Conservation (phyloP, 2,888 invertebrate genomes). For the Geophilus truncorum region DNA sequence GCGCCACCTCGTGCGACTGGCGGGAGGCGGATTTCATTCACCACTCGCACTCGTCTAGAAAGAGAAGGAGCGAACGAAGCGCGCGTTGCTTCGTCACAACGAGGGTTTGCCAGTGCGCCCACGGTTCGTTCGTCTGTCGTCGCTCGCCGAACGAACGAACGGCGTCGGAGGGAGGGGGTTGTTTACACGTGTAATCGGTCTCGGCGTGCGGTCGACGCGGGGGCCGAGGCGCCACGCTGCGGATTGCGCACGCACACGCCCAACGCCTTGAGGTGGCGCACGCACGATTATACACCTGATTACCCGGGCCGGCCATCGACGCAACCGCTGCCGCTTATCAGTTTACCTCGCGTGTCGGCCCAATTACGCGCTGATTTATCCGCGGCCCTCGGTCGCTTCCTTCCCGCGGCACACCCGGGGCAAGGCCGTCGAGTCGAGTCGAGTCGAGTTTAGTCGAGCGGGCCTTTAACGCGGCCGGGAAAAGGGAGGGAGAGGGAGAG, state of each 20-base stretch:
- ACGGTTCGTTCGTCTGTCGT: not conserved
- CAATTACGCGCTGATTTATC: conserved; percentile 30
- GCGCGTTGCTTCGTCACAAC: not conserved
- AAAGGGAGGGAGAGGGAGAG: not conserved
- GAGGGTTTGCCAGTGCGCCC: not conserved
- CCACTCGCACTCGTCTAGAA: not conserved
- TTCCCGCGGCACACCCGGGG: not conserved
- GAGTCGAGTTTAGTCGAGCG: no score
- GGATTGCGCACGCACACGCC: conserved; percentile 13
- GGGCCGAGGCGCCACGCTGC: conserved; percentile 4
- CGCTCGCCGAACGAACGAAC: not conserved
- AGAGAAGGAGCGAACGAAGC: not conserved
- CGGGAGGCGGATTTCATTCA: not conserved
- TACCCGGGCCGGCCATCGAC: conserved; percentile 25
- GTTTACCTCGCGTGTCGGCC: conserved; percentile 28
- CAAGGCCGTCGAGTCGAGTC: not conserved
- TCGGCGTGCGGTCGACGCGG: conserved; percentile 10
- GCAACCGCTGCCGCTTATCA: conserved; percentile 18
- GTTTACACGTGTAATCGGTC: conserved; percentile 10
- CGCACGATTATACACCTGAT: conserved; percentile 30
- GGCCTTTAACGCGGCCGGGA: not conserved
- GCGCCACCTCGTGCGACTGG: conserved; percentile 3
- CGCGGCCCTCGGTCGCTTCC: not conserved
- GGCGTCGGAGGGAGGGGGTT: not conserved
- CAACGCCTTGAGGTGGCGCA: conserved; percentile 25